Base-by-base conservation (phyloP, 2,797 vertebrate genomes). In the Yasuhikotakia modesta region DNA sequence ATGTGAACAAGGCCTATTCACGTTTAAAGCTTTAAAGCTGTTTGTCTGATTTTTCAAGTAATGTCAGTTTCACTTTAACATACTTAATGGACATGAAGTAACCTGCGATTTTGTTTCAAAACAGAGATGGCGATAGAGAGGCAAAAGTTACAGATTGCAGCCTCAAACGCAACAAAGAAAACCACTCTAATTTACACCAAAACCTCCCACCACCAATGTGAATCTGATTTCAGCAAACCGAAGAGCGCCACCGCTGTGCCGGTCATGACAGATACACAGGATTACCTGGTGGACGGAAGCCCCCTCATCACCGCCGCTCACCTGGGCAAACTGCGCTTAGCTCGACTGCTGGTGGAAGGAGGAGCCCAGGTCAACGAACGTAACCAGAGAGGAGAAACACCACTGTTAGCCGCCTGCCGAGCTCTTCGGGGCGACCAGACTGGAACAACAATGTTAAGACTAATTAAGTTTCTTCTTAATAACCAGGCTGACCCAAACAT, bases 331-430 rank as follows among this genome's bases (percentile, higher is more conserved):
- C 86, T 92, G 16, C 91, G 92, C 11, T 81, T 93, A 82, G 91
- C 91, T 5, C 87, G 91, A 12, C 83, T 94, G 66, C 85, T 93
- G 73, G 83, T 94, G 69, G 92, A 93, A 46, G 93, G 93, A 0
- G 92, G 92, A 0, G 92, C 91, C 64, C 89, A 91, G 81, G 89
- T 94, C 30, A 91, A 93, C 4, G 81, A 88, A 19, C 63, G 85
- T 27, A 91, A 90, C 86, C 87, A 83, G 11, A 79, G 79, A 39
- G 92, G 92, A 39, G 93, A 93, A 70, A 92, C 92, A 0, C 86
- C 92, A 27, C 88, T 93, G 3, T 80, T 92, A 84, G 91, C 88
- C 10, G 88, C 88, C 21, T 93, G 92, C 57, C 87, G 87, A 74
- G 85, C 89, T 5, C 75, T 90, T 72, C 87, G 83, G 22, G 85